These are phyloP conservation scores for Vanessa cardui DNA, from an alignment of 2,888 invertebrate genomes.

Conservation along the genomic window DNA sequence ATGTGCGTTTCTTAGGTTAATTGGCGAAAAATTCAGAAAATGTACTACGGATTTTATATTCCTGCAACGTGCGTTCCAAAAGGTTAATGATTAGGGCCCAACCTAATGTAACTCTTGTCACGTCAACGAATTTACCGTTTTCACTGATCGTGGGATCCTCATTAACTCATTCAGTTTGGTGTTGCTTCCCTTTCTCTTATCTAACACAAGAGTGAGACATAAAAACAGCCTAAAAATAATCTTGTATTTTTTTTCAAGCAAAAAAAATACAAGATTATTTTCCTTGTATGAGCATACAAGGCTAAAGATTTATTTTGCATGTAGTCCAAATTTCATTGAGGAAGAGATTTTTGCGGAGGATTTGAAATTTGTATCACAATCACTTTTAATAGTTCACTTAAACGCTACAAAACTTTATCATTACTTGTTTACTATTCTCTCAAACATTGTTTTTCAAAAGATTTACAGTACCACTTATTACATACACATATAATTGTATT, in stretches of 20 bases:
- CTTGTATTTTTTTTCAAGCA: no score
- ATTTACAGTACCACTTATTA: constrained; percentile 15
- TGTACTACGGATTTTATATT: not conserved
- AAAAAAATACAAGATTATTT: no score
- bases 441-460: constrained; percentile 16
- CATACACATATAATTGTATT: no score
- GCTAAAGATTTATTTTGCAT: no score
- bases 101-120: constrained; percentile 2
- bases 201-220: not conserved
- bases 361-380: no score
- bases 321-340: no score
- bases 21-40: not conserved
- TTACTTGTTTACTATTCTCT: constrained; percentile 8
- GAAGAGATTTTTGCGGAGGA: no score
- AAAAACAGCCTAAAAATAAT: no score
- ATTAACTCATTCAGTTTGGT: not conserved
- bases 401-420: not conserved
- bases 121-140: constrained; percentile 1
- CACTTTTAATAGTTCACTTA: no score
- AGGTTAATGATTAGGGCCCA: not conserved
- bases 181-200: not conserved
- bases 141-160: not conserved
- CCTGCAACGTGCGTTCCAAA: not conserved
- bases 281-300: no score
- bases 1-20: not conserved